Base-by-base conservation (phyloP, 1,140 invertebrate species). In the Battus philenor region DNA sequence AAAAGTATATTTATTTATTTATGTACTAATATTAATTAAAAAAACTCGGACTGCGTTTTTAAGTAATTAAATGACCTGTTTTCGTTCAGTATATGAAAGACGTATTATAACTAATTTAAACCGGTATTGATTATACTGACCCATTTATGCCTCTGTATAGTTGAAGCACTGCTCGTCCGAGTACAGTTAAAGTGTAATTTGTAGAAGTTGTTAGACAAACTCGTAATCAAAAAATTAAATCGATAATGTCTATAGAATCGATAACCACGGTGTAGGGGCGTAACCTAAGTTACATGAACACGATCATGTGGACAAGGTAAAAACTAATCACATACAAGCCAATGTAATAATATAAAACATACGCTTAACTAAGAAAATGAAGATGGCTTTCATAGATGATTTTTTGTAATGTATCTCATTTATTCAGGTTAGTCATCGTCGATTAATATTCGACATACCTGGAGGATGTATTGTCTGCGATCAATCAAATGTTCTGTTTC, bases 371-470 rank as follows among this genome's bases (percentile, higher is more conserved):
- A 55, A 58, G 65, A 62, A 66, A 67, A 54, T 33, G 17, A 38
- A 49, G 29, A 57, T 57, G 18, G 58, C 50, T 59, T 52, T 29
- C 9, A 5, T 16, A 41, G 15, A 41, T 26, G 53, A 17, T 66
- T 72, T 73, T 74, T 65, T 68, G 49, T 62, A 62, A 32, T 59
- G 58, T 56, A 59, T 48, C 63, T 68, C 67, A 74, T 73, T 73
- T 75, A 70, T 81, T 71, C 70, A 56, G 60, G 73, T 75, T 62
- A 78, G 73, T 79, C 78, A 82, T 79, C 64, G 44, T 67, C 56
- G 60, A 67, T 70, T 70, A 69, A 70, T 74, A 79, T 70, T 68
- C 62, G 66, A 68, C 63, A 68, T 70, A 54, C 50, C 54, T 57
- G 59, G 52, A 68, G 50, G 44, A 66, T 59, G 65, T 71, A 75